phyloP scores from a whole-genome alignment of 1,140 invertebrate species.

The Coboldia fuscipes region DNA sequence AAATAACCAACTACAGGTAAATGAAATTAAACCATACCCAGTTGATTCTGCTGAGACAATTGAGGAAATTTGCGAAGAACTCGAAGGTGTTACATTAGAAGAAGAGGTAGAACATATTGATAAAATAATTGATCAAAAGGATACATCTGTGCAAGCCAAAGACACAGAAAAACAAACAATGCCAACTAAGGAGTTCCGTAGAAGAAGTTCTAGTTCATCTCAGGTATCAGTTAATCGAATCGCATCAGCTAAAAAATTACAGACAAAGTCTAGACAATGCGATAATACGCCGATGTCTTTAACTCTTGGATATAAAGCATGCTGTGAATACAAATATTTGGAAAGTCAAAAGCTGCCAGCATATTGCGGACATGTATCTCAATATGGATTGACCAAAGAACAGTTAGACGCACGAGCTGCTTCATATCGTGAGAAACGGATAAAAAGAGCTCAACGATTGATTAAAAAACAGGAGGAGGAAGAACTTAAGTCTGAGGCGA shows the following conservation, averaged over 20 bases:
- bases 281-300: too few relatives aligned
- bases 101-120: not conserved
- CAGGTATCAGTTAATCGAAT: not conserved
- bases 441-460: slow-evolving; percentile 2
- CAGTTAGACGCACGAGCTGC: slow-evolving; percentile 15
- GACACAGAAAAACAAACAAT: not conserved
- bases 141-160: not conserved
- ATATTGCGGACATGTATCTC: slow-evolving; percentile 19
- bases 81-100: not conserved
- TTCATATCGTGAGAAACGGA: slow-evolving; percentile 9
- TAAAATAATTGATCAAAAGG: not conserved
- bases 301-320: slow-evolving; percentile 16
- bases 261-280: too few relatives aligned
- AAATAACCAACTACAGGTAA: too few relatives aligned
- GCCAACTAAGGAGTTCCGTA: not conserved
- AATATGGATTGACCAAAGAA: slow-evolving; percentile 16
- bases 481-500: slow-evolving; percentile 17
- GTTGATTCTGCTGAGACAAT: too few relatives aligned
- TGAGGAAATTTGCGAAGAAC: slow-evolving; percentile 2
- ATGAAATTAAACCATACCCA: too few relatives aligned
- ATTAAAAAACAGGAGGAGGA: slow-evolving; percentile 8
- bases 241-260: not conserved
- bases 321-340: slow-evolving; percentile 16
- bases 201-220: not conserved
- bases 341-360: slow-evolving; percentile 14